Percentiles rank a stretch among this genome's conserved stretches.
These are phyloP conservation scores for Neosilurus hyrtlii DNA, from an alignment of 2,797 vertebrate genomes.

Conservation along the genomic window DNA sequence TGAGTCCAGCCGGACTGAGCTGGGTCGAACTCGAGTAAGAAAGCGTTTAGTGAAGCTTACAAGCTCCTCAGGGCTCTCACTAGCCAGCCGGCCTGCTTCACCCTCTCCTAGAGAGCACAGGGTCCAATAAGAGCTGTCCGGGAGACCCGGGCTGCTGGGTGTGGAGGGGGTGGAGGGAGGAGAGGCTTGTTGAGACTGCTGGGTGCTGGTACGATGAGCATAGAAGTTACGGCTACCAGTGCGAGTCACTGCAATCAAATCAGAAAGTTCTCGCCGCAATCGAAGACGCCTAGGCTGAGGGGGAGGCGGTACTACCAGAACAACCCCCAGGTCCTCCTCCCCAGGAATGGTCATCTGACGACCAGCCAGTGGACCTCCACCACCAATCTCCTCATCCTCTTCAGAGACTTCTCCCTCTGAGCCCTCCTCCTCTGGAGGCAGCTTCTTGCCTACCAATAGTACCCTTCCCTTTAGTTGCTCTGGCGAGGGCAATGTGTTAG, in stretches of 20 bases:
- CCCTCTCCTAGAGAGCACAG: conserved; percentile 93
- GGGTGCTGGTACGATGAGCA: conserved; percentile 61
- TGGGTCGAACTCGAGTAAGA: conserved; percentile 88
- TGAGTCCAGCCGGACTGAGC: conserved; percentile 91
- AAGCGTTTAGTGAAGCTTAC: conserved; percentile 94
- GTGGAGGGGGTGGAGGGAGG: conserved; percentile 70
- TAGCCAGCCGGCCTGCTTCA: conserved; percentile 87
- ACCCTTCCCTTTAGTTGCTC: conserved; percentile 90
- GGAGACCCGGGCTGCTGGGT: conserved; percentile 64
- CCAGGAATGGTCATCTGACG: conserved; percentile 78
- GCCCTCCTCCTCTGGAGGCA: conserved; percentile 75
- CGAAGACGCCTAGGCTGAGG: conserved; percentile 80
- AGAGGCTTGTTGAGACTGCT: conserved; percentile 66
- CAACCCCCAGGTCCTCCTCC: conserved; percentile 77
- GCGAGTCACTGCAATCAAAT: conserved; percentile 80
- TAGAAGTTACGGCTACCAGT: conserved; percentile 75
- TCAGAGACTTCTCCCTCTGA: conserved; percentile 94
- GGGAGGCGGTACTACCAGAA: conserved; percentile 79
- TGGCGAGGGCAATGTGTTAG: conserved; percentile 82
- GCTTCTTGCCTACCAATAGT: conserved; percentile 89
- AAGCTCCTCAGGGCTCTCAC: conserved; percentile 91
- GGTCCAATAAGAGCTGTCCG: conserved; percentile 76
- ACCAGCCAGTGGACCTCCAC: conserved; percentile 74
- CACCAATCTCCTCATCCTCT: conserved; percentile 90
- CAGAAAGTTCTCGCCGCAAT: conserved; percentile 84